Evolutionary conservation across 2,797 vertebrate species (phyloP), one percentile per base, ranked within the genome.

Genomic region (Neosilurus mollespiculum): DNA sequence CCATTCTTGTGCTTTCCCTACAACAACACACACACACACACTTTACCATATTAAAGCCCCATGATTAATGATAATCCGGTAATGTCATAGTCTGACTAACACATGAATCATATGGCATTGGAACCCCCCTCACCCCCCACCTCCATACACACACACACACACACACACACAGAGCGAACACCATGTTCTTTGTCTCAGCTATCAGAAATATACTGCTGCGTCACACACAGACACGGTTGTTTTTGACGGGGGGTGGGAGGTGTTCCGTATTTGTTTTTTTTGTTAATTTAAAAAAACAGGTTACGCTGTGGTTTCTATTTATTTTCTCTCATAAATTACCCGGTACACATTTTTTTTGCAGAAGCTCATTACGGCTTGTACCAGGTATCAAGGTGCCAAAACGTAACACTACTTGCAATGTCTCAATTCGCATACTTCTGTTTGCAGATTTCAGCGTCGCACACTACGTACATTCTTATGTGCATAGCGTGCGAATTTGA

Each of bases 11-110:
- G 0, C 11, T 72, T 53, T 12, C 51, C n/a, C 51, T 54, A 73
- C 49, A 73, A 26, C 24, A 56, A 22, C 51, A 78, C 15, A 80
- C 6, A 67, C 64, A n/a, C 54, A 0, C 71, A 65, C 37, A 18
- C 20, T 15, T 5, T 24, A 72, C 20, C 26, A 10, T 49, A 75
- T 53, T 43, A 72, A 26, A 69, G 72, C 71, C 75, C 22, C 14
- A n/a, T 49, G 26, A 30, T 37, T 15, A 69, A 15, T 18, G 9
- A 30, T 30, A 30, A 30, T 30, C 26, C 14, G 79, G 61, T 84
- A 77, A 86, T 43, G 49, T 87, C 80, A 84, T 30, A n/a, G 56
- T 34, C 65, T 80, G 69, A 70, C 76, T 70, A 81, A 80, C 43
- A 80, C 4, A 43, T 67, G 11, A 37, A 76, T 85, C 56, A 80